Conservation (phyloP, 2,888 invertebrate genomes). For the Volucella zonaria region DNA sequence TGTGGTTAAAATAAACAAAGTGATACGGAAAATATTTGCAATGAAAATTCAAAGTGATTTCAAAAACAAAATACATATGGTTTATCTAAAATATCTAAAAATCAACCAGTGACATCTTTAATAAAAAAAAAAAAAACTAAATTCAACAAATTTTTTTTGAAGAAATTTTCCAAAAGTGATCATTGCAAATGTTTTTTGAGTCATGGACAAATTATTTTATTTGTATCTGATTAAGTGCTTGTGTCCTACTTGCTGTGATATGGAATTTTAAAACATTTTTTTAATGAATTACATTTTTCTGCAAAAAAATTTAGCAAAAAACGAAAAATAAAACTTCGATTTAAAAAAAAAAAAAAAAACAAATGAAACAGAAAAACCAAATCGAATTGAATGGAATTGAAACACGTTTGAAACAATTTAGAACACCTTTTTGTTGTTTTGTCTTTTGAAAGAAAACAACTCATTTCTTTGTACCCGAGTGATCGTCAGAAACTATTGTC, state of each 20-base stretch:
- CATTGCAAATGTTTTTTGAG: constrained; percentile 76
- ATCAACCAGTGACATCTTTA: constrained; percentile 6
- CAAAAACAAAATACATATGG: constrained; percentile 38
- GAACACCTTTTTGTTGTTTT: constrained; percentile 62
- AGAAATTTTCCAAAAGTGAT: constrained; percentile 30
- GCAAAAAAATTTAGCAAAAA: constrained; percentile 46
- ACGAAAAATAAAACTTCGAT: constrained; percentile 9
- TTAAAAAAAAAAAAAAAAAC: constrained; percentile 14
- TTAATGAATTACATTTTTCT: too few relatives aligned
- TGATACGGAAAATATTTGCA: constrained; percentile 69
- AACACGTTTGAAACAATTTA: constrained; percentile 81
- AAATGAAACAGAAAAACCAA: constrained; percentile 41
- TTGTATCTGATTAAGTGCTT: constrained; percentile 77
- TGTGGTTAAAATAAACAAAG: constrained; percentile 59
- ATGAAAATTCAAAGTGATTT: constrained; percentile 43
- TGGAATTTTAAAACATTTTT: constrained; percentile 36
- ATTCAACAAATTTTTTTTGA: constrained; percentile 22
- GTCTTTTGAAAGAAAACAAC: constrained; percentile 34
- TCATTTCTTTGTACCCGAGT: constrained; percentile 62
- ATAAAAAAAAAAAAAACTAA: constrained; percentile 25
- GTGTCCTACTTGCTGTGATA: constrained; percentile 80
- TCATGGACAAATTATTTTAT: constrained; percentile 50
- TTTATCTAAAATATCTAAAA: neutral
- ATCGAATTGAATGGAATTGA: constrained; percentile 79
- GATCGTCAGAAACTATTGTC: constrained; percentile 61